Percentiles rank a stretch among this genome's conserved stretches.
These are phyloP conservation scores for Oeneis ivallda DNA, from an alignment of 2,888 invertebrate genomes.

Conservation along the genomic window DNA sequence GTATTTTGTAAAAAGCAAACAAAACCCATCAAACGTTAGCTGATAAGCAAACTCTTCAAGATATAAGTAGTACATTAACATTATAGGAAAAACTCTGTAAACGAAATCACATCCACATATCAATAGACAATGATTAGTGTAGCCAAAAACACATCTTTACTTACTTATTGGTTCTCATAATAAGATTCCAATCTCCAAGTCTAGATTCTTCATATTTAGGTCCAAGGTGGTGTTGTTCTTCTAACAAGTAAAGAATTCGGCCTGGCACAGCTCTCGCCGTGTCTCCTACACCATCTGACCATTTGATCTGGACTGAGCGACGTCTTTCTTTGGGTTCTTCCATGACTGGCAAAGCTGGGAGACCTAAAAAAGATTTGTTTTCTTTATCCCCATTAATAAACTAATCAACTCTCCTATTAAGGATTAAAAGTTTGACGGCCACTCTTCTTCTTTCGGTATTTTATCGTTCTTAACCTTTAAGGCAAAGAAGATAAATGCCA, in stretches of 20 bases:
- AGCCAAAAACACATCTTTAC: conserved; percentile 31
- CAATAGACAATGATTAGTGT: not conserved
- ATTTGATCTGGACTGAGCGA: conserved; percentile 72
- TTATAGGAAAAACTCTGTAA: conserved; percentile 8
- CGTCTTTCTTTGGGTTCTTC: conserved; percentile 81
- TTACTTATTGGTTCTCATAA: conserved; percentile 77
- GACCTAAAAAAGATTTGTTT: conserved; percentile 53
- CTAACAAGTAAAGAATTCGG: conserved; percentile 81
- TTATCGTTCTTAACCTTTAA: too few species aligned
- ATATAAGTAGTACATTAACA: not conserved
- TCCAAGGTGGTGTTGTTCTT: conserved; percentile 87
- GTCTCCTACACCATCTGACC: conserved; percentile 73
- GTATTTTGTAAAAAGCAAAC: conserved; percentile 12
- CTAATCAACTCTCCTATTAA: not conserved
- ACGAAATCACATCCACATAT: not conserved
- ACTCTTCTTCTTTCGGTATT: too few species aligned
- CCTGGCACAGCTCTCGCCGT: conserved; percentile 69
- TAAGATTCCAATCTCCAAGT: conserved; percentile 84
- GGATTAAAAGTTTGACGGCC: too few species aligned
- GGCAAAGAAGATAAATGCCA: too few species aligned
- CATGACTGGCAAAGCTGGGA: conserved; percentile 84
- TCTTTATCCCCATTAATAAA: not conserved
- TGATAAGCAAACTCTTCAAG: conserved; percentile 8
- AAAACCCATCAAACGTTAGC: conserved; percentile 9
- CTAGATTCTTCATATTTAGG: conserved; percentile 84